phyloP scores from a whole-genome alignment of 2,113 vertebrate genomes.

The Agelaius tricolor region DNA sequence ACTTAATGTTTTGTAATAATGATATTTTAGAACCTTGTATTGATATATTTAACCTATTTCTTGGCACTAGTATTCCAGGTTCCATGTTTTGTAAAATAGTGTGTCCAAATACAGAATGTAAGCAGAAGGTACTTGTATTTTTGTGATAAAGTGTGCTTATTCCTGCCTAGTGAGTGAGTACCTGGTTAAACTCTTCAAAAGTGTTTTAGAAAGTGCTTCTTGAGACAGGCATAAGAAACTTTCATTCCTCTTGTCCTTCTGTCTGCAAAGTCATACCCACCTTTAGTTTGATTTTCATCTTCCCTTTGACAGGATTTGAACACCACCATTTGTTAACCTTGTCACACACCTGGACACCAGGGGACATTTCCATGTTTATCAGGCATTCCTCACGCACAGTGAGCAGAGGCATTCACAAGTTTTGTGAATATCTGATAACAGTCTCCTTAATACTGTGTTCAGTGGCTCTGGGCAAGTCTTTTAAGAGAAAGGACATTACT shows the following conservation, averaged over 20 bases:
- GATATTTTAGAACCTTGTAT: neutral
- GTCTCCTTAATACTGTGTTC: neutral
- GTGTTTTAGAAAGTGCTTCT: neutral
- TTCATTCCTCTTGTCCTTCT: neutral
- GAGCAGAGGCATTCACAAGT: neutral
- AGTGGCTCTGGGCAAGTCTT: neutral
- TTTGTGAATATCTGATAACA: neutral
- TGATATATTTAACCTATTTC: neutral
- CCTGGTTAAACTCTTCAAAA: neutral
- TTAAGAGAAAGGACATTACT: neutral
- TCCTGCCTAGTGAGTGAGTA: neutral
- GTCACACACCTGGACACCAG: neutral
- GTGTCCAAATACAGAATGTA: neutral
- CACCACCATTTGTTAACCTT: neutral
- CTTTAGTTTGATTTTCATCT: neutral
- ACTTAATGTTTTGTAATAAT: neutral
- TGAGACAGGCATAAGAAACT: neutral
- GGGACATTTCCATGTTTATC: neutral
- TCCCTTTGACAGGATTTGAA: neutral
- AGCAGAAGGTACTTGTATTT: neutral
- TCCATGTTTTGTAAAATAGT: neutral
- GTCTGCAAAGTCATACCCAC: neutral
- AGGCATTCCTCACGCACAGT: accelerated
- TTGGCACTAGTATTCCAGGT: neutral
- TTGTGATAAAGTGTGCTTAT: neutral